A percentile compares a stretch with the other conserved stretches of the same genome.
phyloP scores from a whole-genome alignment of 2,797 vertebrate genomes.

The Acrocephalus scirpaceus region DNA sequence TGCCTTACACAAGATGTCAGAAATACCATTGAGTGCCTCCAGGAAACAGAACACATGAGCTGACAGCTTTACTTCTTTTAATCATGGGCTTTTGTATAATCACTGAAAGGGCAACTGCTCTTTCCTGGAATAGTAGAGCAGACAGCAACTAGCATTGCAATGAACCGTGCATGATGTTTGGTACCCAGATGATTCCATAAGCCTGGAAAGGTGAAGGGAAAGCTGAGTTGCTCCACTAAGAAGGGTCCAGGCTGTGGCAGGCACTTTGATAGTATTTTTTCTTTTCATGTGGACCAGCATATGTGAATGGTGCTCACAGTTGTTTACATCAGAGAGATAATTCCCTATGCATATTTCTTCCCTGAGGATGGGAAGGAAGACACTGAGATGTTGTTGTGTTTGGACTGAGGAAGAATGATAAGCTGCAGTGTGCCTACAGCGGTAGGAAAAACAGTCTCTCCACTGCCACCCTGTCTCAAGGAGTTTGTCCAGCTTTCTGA shows the following conservation, averaged over 20 bases:
- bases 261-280: neutral
- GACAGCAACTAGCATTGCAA: neutral
- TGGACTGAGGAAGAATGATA: neutral
- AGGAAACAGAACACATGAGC: conserved; percentile 5
- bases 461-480: neutral
- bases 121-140: conserved; percentile 18
- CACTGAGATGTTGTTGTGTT: neutral
- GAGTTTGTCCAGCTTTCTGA: neutral
- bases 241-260: neutral
- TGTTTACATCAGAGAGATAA: conserved; percentile 36
- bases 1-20: conserved; percentile 65
- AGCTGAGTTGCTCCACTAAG: neutral
- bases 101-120: neutral
- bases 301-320: conserved; percentile 36
- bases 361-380: neutral
- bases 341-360: neutral
- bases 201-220: neutral
- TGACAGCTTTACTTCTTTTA: conserved; percentile 31
- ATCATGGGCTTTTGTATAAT: neutral
- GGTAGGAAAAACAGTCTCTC: neutral
- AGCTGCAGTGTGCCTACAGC: neutral
- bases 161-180: neutral
- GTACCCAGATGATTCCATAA: neutral
- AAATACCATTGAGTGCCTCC: conserved; percentile 65
- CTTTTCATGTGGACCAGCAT: conserved; percentile 4